Evolutionary conservation across 2,113 vertebrate species (phyloP).

Genomic region (Acrocephalus kingi): DNA sequence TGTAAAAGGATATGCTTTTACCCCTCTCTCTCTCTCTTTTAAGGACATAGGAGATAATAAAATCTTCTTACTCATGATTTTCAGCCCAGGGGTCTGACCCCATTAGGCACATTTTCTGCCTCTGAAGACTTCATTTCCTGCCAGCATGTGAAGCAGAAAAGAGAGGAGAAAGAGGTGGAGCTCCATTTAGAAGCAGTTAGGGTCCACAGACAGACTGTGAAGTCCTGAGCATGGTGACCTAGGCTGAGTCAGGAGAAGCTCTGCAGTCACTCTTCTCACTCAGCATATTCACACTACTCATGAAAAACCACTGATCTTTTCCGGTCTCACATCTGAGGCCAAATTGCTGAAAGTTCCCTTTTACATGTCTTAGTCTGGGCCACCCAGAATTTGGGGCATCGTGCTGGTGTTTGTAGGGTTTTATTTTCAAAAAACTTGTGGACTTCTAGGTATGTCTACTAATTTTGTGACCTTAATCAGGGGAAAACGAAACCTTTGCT

Average conservation of each 20-base stretch:
- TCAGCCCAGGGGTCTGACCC: background rate
- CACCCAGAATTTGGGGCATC: background rate
- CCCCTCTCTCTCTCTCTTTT: background rate
- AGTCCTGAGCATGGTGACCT: background rate
- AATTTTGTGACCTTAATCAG: background rate
- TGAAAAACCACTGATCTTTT: background rate
- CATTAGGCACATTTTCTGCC: background rate
- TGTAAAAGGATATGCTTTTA: background rate
- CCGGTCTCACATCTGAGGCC: background rate
- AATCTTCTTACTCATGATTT: background rate
- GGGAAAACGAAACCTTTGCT: background rate
- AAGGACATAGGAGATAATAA: background rate
- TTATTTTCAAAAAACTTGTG: background rate
- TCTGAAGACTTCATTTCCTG: background rate
- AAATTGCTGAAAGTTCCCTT: background rate
- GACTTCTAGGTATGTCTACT: background rate
- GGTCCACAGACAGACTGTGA: background rate
- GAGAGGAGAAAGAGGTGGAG: background rate
- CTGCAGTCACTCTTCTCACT: background rate
- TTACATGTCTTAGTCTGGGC: rapidly evolving
- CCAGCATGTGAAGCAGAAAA: background rate
- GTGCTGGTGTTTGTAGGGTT: rapidly evolving
- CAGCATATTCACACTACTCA: background rate
- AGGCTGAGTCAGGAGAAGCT: background rate
- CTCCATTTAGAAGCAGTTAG: background rate